A percentile compares a stretch with the other conserved stretches of the same genome.
Conservation (phyloP, 2,113 vertebrate species). For the Syrmaticus mikado region DNA sequence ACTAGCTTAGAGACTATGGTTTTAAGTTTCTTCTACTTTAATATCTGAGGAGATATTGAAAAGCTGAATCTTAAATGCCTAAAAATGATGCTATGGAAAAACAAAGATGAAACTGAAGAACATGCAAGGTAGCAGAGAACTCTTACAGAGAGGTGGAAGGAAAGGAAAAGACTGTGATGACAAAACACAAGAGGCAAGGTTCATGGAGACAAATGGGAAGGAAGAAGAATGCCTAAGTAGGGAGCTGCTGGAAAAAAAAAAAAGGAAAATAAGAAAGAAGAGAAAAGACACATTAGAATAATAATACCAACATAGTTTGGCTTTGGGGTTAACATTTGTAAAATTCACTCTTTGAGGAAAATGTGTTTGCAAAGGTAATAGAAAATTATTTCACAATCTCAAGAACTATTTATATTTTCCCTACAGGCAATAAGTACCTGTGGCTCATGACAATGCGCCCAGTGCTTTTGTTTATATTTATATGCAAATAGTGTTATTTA, state of each 20-base stretch:
- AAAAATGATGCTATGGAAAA: neutral
- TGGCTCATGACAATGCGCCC: neutral
- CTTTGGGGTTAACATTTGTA: slow-evolving; percentile 50
- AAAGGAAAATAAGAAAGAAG: neutral
- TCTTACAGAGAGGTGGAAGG: neutral
- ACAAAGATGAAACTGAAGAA: neutral
- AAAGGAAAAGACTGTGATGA: neutral
- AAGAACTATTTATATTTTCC: slow-evolving; percentile 1
- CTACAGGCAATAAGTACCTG: neutral
- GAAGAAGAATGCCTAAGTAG: neutral
- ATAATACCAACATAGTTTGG: neutral
- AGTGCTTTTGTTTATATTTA: slow-evolving; percentile 10
- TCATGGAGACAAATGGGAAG: neutral
- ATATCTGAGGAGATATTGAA: neutral
- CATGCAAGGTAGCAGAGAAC: neutral
- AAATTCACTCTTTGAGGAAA: slow-evolving; percentile 33
- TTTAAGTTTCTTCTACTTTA: neutral
- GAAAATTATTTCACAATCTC: neutral
- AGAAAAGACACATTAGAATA: slow-evolving; percentile 12
- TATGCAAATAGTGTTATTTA: slow-evolving; percentile 13
- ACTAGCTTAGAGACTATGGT: neutral
- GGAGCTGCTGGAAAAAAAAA: neutral
- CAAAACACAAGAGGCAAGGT: neutral
- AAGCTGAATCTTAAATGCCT: neutral
- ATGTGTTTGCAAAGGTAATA: slow-evolving; percentile 6